phyloP scores from a whole-genome alignment of 2,113 vertebrate genomes.

The Percina caprodes region DNA sequence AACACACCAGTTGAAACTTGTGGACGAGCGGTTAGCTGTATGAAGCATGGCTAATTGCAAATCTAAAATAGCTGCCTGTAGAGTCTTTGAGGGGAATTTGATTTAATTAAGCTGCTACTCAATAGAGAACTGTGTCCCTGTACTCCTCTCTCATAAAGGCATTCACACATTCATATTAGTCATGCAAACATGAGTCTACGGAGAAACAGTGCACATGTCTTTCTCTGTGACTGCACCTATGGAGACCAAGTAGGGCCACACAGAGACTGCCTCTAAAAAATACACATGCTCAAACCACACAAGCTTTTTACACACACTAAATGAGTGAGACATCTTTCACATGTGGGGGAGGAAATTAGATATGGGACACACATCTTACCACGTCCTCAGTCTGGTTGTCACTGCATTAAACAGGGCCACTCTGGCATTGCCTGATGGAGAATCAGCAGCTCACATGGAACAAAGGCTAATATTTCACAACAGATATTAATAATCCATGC shows the following conservation, averaged over 20 bases:
- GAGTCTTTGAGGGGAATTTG: slow-evolving; percentile 67
- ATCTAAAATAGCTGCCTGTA: slow-evolving; percentile 65
- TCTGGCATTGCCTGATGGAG: slow-evolving; percentile 29
- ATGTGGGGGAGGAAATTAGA: slow-evolving; percentile 42
- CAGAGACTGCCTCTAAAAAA: slow-evolving; percentile 7
- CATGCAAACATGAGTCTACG: slow-evolving; percentile 51
- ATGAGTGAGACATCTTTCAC: slow-evolving; percentile 54
- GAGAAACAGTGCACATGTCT: slow-evolving; percentile 11
- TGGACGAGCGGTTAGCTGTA: slow-evolving; percentile 43
- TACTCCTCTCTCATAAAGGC: slow-evolving; percentile 40
- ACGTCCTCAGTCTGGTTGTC: slow-evolving; percentile 29
- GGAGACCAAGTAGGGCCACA: slow-evolving; percentile 26
- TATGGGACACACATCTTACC: slow-evolving; percentile 45
- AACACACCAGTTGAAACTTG: slow-evolving; percentile 30
- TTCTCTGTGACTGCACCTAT: slow-evolving; percentile 29
- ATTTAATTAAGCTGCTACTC: slow-evolving; percentile 76
- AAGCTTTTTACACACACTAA: slow-evolving; percentile 29
- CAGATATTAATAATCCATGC: slow-evolving; percentile 68
- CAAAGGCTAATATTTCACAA: slow-evolving; percentile 23
- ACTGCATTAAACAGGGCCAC: slow-evolving; percentile 46
- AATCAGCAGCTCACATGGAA: slow-evolving; percentile 36
- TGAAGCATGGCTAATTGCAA: slow-evolving; percentile 72
- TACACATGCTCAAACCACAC: slow-evolving; percentile 18
- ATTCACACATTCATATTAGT: slow-evolving; percentile 46
- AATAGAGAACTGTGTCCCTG: slow-evolving; percentile 38